These are phyloP conservation scores for Tyrannus savana DNA, from an alignment of 2,113 vertebrate species.

Conservation along the genomic window DNA sequence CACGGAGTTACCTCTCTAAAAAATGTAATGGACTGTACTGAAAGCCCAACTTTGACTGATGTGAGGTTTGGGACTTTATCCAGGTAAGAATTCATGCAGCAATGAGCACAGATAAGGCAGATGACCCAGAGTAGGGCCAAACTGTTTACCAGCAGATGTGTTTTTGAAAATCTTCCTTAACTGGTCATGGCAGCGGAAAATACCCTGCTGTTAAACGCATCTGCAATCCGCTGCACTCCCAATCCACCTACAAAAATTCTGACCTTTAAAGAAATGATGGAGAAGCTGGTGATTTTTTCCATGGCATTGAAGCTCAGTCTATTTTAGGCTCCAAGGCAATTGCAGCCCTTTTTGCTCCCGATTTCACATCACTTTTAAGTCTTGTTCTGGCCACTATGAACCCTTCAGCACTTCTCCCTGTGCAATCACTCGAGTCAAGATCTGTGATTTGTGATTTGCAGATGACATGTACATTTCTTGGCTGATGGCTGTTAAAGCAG, in stretches of 20 bases:
- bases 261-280: constrained; percentile 98
- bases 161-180: constrained; percentile 95
- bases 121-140: constrained; percentile 94
- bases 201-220: constrained; percentile 95
- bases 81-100: constrained; percentile 88
- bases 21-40: constrained; percentile 73
- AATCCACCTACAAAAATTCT: constrained; percentile 93
- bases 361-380: constrained; percentile 93
- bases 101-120: constrained; percentile 84
- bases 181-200: constrained; percentile 98
- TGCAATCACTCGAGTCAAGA: constrained; percentile 91
- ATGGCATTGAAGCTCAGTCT: constrained; percentile 88
- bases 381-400: constrained; percentile 85
- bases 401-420: constrained; percentile 91
- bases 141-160: constrained; percentile 98
- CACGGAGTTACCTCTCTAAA: constrained; percentile 72
- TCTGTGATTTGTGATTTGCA: constrained; percentile 93
- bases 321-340: constrained; percentile 90
- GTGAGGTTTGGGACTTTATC: constrained; percentile 82
- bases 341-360: constrained; percentile 89
- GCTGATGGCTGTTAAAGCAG: constrained; percentile 86
- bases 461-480: constrained; percentile 91
- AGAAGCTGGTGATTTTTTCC: constrained; percentile 86
- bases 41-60: constrained; percentile 82
- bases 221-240: constrained; percentile 88